Evolutionary conservation across 2,888 invertebrate genomes (phyloP).

Genomic region (Netelia fuscicornis): DNA sequence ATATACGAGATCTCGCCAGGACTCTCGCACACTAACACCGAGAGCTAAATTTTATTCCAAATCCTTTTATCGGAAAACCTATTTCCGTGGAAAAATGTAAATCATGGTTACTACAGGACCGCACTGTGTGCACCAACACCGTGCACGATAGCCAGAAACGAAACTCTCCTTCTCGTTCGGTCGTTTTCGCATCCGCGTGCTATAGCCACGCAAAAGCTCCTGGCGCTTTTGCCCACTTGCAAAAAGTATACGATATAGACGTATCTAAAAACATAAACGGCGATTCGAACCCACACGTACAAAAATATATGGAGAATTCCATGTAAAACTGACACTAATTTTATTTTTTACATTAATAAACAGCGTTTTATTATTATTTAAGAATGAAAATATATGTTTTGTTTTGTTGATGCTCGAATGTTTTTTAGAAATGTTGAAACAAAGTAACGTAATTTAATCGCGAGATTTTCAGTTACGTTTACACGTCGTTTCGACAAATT

Average conservation of each 20-base stretch:
- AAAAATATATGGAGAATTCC: slow-evolving; percentile 9
- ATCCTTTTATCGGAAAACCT: slow-evolving; percentile 82
- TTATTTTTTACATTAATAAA: not conserved
- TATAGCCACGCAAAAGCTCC: slow-evolving; percentile 57
- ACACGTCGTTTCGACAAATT: no score
- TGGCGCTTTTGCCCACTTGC: slow-evolving; percentile 3
- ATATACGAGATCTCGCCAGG: slow-evolving; percentile 7
- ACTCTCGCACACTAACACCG: slow-evolving; percentile 63
- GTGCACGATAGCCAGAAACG: slow-evolving; percentile 61
- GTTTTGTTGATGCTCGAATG: no score
- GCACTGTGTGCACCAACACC: slow-evolving; percentile 49
- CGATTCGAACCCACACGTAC: slow-evolving; percentile 28
- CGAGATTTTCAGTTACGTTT: no score
- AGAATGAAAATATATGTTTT: no score
- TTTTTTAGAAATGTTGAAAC: no score
- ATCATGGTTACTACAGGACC: slow-evolving; percentile 76
- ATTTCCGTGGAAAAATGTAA: slow-evolving; percentile 81
- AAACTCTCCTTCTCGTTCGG: slow-evolving; percentile 58
- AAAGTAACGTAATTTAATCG: no score
- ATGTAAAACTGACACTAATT: not conserved
- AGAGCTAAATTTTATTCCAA: slow-evolving; percentile 81
- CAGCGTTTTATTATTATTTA: not conserved
- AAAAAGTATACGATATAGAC: slow-evolving; percentile 34
- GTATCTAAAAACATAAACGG: slow-evolving; percentile 34
- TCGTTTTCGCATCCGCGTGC: slow-evolving; percentile 58